A percentile compares a stretch with the other conserved stretches of the same genome.
phyloP scores from a whole-genome alignment of 2,888 invertebrate species.

The Rugalucina vietnamica region DNA sequence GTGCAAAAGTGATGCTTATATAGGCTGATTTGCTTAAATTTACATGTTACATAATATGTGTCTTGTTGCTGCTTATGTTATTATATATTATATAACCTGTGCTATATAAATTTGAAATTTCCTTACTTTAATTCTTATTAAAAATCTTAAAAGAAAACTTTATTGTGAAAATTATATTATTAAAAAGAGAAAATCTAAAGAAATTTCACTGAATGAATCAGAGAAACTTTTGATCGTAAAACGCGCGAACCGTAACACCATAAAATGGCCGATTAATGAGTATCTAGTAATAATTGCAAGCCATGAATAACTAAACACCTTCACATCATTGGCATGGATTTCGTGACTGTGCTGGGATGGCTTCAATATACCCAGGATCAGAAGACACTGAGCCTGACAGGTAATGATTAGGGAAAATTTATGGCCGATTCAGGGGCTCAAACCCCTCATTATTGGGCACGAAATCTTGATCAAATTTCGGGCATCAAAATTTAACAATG shows the following conservation, averaged over 20 bases:
- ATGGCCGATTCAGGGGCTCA: constrained; percentile 27
- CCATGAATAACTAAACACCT: not conserved
- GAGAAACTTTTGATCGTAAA: not conserved
- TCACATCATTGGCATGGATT: not conserved
- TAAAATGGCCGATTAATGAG: constrained; percentile 11
- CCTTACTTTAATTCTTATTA: no score
- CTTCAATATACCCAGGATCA: not conserved
- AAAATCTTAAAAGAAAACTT: no score
- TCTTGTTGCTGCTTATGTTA: no score
- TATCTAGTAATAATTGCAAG: not conserved
- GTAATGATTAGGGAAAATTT: constrained; percentile 51
- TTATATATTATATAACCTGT: no score
- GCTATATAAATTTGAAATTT: no score
- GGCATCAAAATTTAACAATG: constrained; percentile 3
- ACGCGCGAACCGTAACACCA: not conserved
- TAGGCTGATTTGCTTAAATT: no score
- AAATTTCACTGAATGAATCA: not conserved
- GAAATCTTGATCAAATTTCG: not conserved
- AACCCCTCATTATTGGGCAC: constrained; percentile 38
- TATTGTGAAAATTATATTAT: no score
- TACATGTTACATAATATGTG: no score
- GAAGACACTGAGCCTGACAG: constrained; percentile 14
- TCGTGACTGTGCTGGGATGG: not conserved
- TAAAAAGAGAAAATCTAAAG: no score
- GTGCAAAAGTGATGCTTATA: no score